Conservation (phyloP, 1,140 invertebrate genomes). For the Oscheius sp. region DNA sequence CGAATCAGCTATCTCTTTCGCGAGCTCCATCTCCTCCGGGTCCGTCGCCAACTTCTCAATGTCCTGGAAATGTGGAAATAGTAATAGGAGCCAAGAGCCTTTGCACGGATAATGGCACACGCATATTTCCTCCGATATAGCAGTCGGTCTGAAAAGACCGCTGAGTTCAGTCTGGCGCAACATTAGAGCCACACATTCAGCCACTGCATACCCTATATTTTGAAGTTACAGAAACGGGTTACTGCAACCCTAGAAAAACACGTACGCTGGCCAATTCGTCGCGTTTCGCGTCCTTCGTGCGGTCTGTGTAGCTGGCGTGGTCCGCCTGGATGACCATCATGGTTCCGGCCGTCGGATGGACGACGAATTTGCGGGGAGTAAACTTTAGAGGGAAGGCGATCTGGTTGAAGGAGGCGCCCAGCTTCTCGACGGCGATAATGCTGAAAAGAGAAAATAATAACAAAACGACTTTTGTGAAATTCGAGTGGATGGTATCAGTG, state of each 20-base stretch:
- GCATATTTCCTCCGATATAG: no score
- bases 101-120: no score
- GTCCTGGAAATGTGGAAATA: slow-evolving; percentile 69
- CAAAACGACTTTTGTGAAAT: slow-evolving; percentile 13
- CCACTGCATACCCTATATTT: no score
- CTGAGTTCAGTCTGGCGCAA: no score
- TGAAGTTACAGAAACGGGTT: no score
- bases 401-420: slow-evolving; percentile 96
- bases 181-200: no score
- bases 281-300: slow-evolving; percentile 86
- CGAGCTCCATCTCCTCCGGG: slow-evolving; percentile 87
- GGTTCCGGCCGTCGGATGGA: slow-evolving; percentile 88
- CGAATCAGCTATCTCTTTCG: slow-evolving; percentile 91
- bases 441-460: slow-evolving; percentile 58
- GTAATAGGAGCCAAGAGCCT: neutral
- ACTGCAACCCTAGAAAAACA: neutral
- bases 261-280: slow-evolving; percentile 72
- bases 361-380: slow-evolving; percentile 63
- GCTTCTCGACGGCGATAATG: slow-evolving; percentile 94
- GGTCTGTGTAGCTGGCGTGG: slow-evolving; percentile 96
- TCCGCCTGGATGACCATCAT: slow-evolving; percentile 88
- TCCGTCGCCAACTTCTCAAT: slow-evolving; percentile 91
- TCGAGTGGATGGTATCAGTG: neutral
- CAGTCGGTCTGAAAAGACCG: no score
- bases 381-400: slow-evolving; percentile 13